Evolutionary conservation across 2,113 vertebrate genomes (phyloP).

Genomic region (Pycnonotus jocosus): DNA sequence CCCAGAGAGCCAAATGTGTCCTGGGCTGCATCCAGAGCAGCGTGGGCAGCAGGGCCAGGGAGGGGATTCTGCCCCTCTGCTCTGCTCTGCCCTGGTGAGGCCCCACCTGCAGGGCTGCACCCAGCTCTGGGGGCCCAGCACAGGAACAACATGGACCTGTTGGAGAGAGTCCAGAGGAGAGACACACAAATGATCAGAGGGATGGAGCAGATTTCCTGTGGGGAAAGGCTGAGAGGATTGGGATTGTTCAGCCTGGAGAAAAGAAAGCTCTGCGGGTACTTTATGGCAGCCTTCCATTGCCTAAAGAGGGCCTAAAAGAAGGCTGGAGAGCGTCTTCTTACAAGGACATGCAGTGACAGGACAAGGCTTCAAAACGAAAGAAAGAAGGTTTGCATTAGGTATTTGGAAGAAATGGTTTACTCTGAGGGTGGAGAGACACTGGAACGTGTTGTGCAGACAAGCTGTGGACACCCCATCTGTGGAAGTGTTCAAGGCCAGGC

Average conservation of each 20-base stretch:
- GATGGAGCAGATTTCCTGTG: not conserved
- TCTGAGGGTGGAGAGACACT: not conserved
- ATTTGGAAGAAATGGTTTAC: not conserved
- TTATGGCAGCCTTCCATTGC: not conserved
- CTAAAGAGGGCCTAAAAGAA: not conserved
- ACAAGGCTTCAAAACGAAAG: not conserved
- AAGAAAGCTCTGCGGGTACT: not conserved
- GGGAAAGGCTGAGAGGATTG: not conserved
- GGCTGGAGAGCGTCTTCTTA: not conserved
- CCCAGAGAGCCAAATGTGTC: not conserved
- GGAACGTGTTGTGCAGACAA: not conserved
- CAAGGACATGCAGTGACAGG: not conserved
- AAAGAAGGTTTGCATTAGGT: not conserved
- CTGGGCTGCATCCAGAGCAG: not conserved
- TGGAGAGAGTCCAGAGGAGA: accelerated
- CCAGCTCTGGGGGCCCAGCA: not conserved
- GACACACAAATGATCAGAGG: accelerated
- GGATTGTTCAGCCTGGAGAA: not conserved
- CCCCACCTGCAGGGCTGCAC: accelerated
- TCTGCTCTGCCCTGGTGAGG: not conserved
- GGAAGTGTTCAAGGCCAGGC: not conserved
- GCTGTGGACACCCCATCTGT: not conserved
- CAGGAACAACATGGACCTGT: not conserved
- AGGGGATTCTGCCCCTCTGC: not conserved
- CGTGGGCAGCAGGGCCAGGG: not conserved